Evolutionary conservation across 2,113 vertebrate species (phyloP).

Genomic region (Pholis gunnellus): DNA sequence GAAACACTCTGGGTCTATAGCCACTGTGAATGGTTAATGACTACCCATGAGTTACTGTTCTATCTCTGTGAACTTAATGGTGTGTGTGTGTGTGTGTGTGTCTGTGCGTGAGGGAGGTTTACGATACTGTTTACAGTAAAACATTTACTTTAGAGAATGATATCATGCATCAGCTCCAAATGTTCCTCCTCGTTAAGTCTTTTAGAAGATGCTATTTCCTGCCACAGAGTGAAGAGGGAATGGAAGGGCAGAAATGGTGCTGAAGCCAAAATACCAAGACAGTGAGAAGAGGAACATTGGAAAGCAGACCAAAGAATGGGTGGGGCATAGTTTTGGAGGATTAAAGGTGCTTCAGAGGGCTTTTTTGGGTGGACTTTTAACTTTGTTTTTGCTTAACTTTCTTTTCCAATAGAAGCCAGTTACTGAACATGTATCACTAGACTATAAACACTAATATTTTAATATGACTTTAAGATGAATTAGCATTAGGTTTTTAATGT

Average conservation of each 20-base stretch:
- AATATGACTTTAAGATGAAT: neutral
- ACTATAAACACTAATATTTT: neutral
- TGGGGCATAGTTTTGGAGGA: neutral
- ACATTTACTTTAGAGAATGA: constrained; percentile 47
- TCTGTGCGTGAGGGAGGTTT: constrained; percentile 38
- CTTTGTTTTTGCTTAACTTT: neutral
- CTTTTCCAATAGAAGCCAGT: neutral
- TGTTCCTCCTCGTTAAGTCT: constrained; percentile 38
- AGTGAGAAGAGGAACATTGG: neutral
- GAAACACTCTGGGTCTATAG: constrained; percentile 43
- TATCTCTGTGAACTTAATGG: constrained; percentile 36
- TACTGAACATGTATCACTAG: neutral
- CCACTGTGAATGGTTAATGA: constrained; percentile 49
- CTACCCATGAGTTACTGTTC: constrained; percentile 43
- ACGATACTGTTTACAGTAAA: constrained; percentile 57
- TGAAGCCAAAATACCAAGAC: constrained; percentile 25
- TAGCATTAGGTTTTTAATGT: neutral
- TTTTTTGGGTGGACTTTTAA: neutral
- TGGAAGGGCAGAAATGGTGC: constrained; percentile 25
- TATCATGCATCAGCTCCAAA: constrained; percentile 41
- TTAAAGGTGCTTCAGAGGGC: neutral
- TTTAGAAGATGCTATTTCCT: constrained; percentile 53
- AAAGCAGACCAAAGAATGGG: constrained; percentile 15
- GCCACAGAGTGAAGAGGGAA: constrained; percentile 25
- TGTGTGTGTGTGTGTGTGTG: constrained; percentile 29